Evolutionary conservation across 2,113 vertebrate species (phyloP), one percentile per base, ranked within the genome.

Genomic region (Tretioscincus oriximinensis): DNA sequence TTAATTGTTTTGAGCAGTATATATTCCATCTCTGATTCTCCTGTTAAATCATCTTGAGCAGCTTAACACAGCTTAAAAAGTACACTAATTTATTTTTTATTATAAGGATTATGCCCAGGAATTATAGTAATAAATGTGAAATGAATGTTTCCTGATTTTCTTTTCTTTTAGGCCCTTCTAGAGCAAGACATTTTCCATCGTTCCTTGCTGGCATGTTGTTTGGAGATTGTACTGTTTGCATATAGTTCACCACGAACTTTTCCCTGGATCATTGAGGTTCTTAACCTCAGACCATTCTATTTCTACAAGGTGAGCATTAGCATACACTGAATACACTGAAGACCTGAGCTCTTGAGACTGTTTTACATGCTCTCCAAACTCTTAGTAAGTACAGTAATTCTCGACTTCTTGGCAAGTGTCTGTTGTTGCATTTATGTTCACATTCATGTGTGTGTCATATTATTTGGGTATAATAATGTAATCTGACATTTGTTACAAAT

Each of bases 171-270:
- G 98, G 96, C 96, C 86, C 88, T 99, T 61, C 68, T 99, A 78
- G 98, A 99, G 64, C 98, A 99, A 90, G 97, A 99, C 51, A 93
- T 99, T 80, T 98, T 99, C 83, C 98, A 99, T 93, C 95, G 92
- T 66, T 99, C 98, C 0, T 95, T 99, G 78, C 90, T 99, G 95
- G 97, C 96, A 0, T 99, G 98, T 88, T 98, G 98, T 92, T 87
- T 99, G 92, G 98, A 99, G 94, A 96, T 99, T 2, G 97, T 99
- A 84, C 93, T 99, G 21, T 99, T 99, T 45, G 95, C 98, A 2
- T 99, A 99, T 92, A 98, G 97, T 88, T 99, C 98, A 31, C 97
- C 97, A 63, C 96, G 97, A 49, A 99, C 95, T 66, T 99, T 99
- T 84, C 98, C 98, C 49, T 99, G 98, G 98, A 97, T 98, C 94